phyloP scores from a whole-genome alignment of 1,140 invertebrate genomes.

The Brachionus rotundiformis region DNA sequence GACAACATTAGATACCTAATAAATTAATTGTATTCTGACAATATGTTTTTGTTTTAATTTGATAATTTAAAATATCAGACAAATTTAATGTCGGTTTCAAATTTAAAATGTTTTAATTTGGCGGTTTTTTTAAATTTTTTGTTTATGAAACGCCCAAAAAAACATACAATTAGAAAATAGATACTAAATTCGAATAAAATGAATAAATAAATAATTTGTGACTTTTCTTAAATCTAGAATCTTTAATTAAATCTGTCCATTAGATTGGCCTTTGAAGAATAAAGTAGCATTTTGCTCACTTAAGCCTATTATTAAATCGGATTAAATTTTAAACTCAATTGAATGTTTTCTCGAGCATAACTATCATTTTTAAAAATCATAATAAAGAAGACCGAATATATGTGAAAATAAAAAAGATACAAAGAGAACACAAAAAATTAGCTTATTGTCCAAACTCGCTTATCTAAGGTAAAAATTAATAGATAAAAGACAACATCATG shows the following conservation, averaged over 20 bases:
- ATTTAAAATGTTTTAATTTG: background rate
- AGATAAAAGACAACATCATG: background rate
- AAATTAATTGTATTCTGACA: background rate
- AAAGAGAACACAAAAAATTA: too few species aligned
- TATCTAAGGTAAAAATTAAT: conserved; percentile 2
- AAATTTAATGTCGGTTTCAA: background rate
- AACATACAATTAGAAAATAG: too few species aligned
- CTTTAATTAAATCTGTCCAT: conserved; percentile 9
- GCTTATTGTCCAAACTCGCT: background rate
- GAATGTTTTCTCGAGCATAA: background rate
- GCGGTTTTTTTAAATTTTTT: background rate
- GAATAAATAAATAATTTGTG: too few species aligned
- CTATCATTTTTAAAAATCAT: conserved; percentile 17
- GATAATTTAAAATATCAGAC: background rate
- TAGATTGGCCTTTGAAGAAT: background rate
- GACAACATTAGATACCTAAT: background rate
- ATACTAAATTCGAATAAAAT: background rate
- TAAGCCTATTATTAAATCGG: conserved; percentile 23
- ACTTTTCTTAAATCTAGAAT: too few species aligned
- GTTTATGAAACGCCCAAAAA: too few species aligned
- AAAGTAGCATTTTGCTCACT: background rate
- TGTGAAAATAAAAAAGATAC: too few species aligned
- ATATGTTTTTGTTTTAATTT: background rate
- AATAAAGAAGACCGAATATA: background rate
- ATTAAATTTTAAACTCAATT: conserved; percentile 2